Percentiles rank a stretch among this genome's conserved stretches.
Conservation (phyloP, 2,113 vertebrate genomes). For the Silurus glanis region DNA sequence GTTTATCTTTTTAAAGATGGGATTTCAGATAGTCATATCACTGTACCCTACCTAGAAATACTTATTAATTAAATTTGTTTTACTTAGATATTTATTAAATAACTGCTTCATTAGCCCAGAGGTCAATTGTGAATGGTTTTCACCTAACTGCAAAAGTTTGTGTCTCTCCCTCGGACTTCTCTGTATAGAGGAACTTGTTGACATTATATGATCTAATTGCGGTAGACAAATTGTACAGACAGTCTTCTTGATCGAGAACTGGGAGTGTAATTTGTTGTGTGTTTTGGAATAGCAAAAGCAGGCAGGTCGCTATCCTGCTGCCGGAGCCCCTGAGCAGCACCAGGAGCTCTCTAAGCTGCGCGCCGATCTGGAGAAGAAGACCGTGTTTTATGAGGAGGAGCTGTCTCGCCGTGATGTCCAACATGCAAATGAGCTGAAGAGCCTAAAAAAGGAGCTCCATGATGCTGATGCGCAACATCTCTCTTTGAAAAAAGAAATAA, state of each 20-base stretch:
- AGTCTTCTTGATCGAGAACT: not conserved
- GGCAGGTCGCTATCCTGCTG: slow-evolving; percentile 79
- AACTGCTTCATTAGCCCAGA: not conserved
- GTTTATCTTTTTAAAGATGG: not conserved
- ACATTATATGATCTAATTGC: not conserved
- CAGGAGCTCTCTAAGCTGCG: slow-evolving; percentile 90
- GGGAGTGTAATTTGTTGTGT: not conserved
- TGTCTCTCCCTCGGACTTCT: not conserved
- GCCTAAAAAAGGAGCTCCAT: slow-evolving; percentile 88
- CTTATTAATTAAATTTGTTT: not conserved
- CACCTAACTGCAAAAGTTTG: not conserved
- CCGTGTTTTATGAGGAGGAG: slow-evolving; percentile 87
- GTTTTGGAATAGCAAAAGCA: slow-evolving; percentile 83
- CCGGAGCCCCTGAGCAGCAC: slow-evolving; percentile 81
- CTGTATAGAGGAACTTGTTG: no score
- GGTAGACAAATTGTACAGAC: not conserved
- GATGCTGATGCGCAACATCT: slow-evolving; percentile 94
- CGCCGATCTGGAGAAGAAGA: slow-evolving; percentile 92
- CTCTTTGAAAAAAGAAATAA: slow-evolving; percentile 91
- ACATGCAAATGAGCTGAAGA: slow-evolving; percentile 86
- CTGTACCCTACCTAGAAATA: not conserved
- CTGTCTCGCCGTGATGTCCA: slow-evolving; percentile 84
- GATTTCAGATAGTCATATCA: not conserved
- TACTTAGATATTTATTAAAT: no score
- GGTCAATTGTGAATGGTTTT: not conserved